These are phyloP conservation scores for Mimas tiliae DNA, from an alignment of 2,888 invertebrate genomes.

Conservation along the genomic window DNA sequence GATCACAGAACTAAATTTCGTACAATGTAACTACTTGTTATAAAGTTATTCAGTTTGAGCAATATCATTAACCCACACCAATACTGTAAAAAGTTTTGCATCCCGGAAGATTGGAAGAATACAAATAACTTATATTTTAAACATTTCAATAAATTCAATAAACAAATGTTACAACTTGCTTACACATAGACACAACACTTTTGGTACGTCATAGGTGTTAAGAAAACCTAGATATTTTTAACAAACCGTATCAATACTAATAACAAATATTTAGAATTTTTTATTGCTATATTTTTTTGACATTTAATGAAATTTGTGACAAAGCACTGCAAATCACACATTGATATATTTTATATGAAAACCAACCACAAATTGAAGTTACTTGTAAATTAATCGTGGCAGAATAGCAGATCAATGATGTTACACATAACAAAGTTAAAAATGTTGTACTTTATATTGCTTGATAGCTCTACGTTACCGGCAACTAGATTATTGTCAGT, in stretches of 20 bases:
- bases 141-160: constrained; percentile 40
- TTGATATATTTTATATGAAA: constrained; percentile 2
- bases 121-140: constrained; percentile 40
- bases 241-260: not conserved
- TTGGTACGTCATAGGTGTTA: not conserved
- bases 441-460: constrained; percentile 21
- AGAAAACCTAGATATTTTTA: constrained; percentile 8
- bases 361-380: not conserved
- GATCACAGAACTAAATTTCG: constrained; percentile 81
- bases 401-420: not conserved
- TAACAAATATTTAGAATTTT: constrained; percentile 10
- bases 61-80: constrained; percentile 72
- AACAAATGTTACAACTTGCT: constrained; percentile 21
- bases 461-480: not conserved
- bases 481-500: constrained; percentile 14
- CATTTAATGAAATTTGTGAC: constrained; percentile 34
- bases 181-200: constrained; percentile 17
- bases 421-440: not conserved
- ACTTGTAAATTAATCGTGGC: not conserved
- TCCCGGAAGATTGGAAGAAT: constrained; percentile 44
- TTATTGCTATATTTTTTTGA: not conserved
- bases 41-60: constrained; percentile 79
- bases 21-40: constrained; percentile 72
- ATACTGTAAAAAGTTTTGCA: constrained; percentile 51
- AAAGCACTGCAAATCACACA: constrained; percentile 57